phyloP scores from a whole-genome alignment of 2,797 vertebrate genomes.

The Parauchenoglanis ngamensis region DNA sequence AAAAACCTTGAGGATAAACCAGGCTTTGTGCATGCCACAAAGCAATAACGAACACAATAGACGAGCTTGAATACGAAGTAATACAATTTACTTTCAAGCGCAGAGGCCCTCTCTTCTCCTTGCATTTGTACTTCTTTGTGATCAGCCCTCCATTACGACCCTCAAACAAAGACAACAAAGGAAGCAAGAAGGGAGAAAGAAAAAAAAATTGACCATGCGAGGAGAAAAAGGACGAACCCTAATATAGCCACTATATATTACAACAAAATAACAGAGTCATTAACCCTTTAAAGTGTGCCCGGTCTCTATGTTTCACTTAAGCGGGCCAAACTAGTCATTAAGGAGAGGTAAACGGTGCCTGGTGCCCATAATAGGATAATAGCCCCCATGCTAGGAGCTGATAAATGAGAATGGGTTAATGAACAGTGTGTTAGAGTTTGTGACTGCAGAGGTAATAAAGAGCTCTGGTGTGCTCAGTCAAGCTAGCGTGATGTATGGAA shows the following conservation, averaged over 20 bases:
- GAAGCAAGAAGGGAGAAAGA: neutral
- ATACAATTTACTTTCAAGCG: constrained; percentile 68
- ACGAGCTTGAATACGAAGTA: constrained; percentile 60
- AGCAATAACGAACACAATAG: constrained; percentile 59
- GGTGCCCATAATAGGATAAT: constrained; percentile 37
- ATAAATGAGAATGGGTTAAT: constrained; percentile 40
- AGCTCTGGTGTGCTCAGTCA: neutral
- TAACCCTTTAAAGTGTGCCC: constrained; percentile 18
- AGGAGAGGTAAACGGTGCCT: constrained; percentile 22
- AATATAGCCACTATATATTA: constrained; percentile 38
- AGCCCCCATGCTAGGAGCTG: constrained; percentile 34
- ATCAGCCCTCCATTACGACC: constrained; percentile 65
- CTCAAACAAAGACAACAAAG: constrained; percentile 56
- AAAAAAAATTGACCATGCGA: neutral
- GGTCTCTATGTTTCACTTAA: constrained; percentile 28
- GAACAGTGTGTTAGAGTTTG: constrained; percentile 24
- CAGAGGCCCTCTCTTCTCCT: constrained; percentile 48
- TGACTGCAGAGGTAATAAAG: constrained; percentile 23
- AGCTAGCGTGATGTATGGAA: constrained; percentile 12
- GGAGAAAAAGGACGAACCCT: constrained; percentile 34
- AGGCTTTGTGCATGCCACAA: constrained; percentile 60
- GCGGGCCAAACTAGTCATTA: constrained; percentile 27
- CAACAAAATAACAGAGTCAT: constrained; percentile 23
- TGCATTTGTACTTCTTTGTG: constrained; percentile 62
- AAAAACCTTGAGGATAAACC: constrained; percentile 59